These are phyloP conservation scores for Drosophila siamana DNA, from an alignment of 2,888 invertebrate species.

Conservation along the genomic window DNA sequence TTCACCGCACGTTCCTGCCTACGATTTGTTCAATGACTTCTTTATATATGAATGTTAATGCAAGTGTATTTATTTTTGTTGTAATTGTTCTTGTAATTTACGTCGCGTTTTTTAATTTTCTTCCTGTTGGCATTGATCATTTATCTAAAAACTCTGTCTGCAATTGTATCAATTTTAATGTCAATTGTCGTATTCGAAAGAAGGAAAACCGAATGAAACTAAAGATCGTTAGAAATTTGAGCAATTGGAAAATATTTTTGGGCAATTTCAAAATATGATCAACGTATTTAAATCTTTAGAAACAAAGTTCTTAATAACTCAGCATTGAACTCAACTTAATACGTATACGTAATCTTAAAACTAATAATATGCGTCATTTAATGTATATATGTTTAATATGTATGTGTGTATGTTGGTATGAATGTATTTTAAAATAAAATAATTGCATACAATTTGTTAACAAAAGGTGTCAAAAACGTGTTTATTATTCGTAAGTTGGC, in stretches of 20 bases:
- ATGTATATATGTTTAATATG: background rate
- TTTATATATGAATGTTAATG: conserved; percentile 65
- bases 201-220: conserved; percentile 30
- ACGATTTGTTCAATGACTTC: conserved; percentile 84
- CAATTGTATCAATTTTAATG: conserved; percentile 33
- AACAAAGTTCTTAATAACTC: conserved; percentile 4
- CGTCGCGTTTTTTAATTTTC: conserved; percentile 59
- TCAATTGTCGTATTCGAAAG: conserved; percentile 31
- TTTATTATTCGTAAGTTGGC: conserved; percentile 59
- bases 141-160: conserved; percentile 41
- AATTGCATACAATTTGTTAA: conserved; percentile 37
- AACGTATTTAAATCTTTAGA: conserved; percentile 1
- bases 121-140: conserved; percentile 30
- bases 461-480: conserved; percentile 63
- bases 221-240: conserved; percentile 11
- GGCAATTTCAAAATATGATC: conserved; percentile 3
- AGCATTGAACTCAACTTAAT: conserved; percentile 6
- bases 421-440: conserved; percentile 22
- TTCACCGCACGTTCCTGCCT: conserved; percentile 86
- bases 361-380: background rate
- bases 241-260: background rate
- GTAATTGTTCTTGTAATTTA: conserved; percentile 71
- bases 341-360: conserved; percentile 1
- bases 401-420: background rate
- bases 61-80: conserved; percentile 65